Base-by-base conservation (phyloP, 2,113 vertebrate genomes). In the Sciurus niger region DNA sequence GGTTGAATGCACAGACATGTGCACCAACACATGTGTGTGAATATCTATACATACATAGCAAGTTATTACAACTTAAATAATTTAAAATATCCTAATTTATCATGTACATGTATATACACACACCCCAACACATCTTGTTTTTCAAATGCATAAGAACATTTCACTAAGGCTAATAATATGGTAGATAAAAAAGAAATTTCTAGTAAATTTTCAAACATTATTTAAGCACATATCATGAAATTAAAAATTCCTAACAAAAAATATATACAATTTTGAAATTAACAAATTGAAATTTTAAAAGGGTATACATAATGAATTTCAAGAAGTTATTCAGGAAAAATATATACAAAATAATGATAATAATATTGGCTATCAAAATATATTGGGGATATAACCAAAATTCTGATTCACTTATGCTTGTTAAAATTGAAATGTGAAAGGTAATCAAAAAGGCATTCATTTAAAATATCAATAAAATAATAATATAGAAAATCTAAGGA, bases 221-320 rank as follows among this genome's bases (percentile, higher is more conserved):
- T 43, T 79, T 84, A 72, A 4, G 18, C 14, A 40, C 53, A 4
- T 63, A 24, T 53, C 24, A 72, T n/a, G 10, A 65, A 25, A 48
- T 63, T 82, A 43, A 32, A 84, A 88, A n/a, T 32, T 79, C 30
- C 74, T 83, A 74, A 34, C 55, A 87, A 70, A 88, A 78, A 78
- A 17, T 63, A 51, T 25, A 25, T 63, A 83, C 37, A 72, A 14
- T n/a, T 46, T 68, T 83, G 17, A 87, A 30, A 70, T 58, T 60
- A 72, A 63, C 12, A 10, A 60, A 70, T 30, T 68, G 37, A 58
- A 93, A 43, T 17, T 77, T 67, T 89, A 63, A 70, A 82, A 89
- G 53, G 40, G 37, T 74, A 63, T 55, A 48, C 88, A 60, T 20
- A 84, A 28, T 34, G 18, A 67, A 43, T 84, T 93, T 78, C 34